Conservation (phyloP, 2,113 vertebrate genomes). For the Hiodon alosoides region DNA sequence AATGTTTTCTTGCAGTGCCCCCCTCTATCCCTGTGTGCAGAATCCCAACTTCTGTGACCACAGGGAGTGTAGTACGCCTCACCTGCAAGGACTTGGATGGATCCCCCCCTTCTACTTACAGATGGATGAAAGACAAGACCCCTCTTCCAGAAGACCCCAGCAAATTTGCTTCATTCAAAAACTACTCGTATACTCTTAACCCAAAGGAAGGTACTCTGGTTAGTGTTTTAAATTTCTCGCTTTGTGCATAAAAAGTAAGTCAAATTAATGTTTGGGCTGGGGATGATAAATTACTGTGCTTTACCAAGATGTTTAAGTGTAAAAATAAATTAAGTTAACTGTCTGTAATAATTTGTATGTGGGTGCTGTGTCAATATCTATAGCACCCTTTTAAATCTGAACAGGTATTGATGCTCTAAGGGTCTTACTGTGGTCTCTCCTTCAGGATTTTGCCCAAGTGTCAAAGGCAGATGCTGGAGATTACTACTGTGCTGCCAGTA, state of each 20-base stretch:
- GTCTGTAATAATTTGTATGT: too few species aligned
- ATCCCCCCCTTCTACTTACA: constrained; percentile 56
- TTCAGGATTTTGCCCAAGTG: constrained; percentile 45
- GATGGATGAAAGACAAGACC: constrained; percentile 52
- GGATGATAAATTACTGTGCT: not conserved
- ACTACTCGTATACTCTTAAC: constrained; percentile 55
- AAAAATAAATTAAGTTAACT: too few species aligned
- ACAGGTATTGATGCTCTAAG: too few species aligned
- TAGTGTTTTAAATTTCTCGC: constrained; percentile 22
- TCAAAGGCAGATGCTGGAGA: constrained; percentile 37
- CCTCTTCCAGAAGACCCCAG: constrained; percentile 54
- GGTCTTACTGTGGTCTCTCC: not conserved
- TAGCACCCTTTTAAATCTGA: too few species aligned
- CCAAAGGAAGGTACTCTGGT: constrained; percentile 49
- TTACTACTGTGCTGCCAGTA: constrained; percentile 57
- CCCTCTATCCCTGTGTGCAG: constrained; percentile 49
- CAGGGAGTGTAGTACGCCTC: constrained; percentile 27
- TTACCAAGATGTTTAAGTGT: not conserved
- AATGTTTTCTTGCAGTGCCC: constrained; percentile 48
- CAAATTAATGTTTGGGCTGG: too few species aligned
- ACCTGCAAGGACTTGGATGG: constrained; percentile 47
- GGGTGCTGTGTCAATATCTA: too few species aligned
- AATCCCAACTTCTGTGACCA: constrained; percentile 54
- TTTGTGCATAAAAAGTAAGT: not conserved
- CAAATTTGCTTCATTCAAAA: constrained; percentile 48